Conservation (phyloP, 2,797 vertebrate genomes). For the Chloroceryle amazona region DNA sequence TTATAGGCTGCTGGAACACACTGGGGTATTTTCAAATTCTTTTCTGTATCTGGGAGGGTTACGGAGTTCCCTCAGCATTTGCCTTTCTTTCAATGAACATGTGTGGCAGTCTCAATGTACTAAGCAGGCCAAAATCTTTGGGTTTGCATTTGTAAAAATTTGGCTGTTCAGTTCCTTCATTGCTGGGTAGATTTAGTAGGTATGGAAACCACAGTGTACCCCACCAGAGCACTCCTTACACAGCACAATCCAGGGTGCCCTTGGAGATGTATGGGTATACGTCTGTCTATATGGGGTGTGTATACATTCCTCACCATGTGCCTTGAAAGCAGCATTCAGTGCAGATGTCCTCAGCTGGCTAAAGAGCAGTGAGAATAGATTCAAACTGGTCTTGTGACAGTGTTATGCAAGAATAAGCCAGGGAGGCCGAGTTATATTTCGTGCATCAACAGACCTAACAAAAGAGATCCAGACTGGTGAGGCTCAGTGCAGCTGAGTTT, state of each 20-base stretch:
- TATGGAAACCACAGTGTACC: not conserved
- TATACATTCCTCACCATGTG: not conserved
- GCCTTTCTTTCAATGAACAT: not conserved
- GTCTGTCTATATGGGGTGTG: not conserved
- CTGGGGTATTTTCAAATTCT: conserved; percentile 60
- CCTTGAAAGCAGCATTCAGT: conserved; percentile 44
- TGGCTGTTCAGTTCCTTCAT: not conserved
- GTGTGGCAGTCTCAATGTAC: not conserved
- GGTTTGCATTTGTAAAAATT: not conserved
- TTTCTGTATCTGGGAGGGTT: conserved; percentile 26
- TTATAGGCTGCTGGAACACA: conserved; percentile 59
- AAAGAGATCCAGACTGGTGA: not conserved
- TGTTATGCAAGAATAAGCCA: not conserved
- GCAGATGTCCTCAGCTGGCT: conserved; percentile 63
- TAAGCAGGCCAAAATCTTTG: not conserved
- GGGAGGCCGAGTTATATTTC: not conserved
- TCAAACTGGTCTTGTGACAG: conserved; percentile 3
- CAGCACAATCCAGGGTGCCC: not conserved
- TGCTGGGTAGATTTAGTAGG: not conserved
- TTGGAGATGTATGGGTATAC: not conserved
- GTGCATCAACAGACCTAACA: not conserved
- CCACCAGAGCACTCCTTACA: not conserved
- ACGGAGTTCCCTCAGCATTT: conserved; percentile 28
- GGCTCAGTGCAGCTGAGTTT: not conserved
- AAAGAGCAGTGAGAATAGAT: not conserved